Conservation (phyloP, 2,113 vertebrate genomes). For the Ictalurus furcatus region DNA sequence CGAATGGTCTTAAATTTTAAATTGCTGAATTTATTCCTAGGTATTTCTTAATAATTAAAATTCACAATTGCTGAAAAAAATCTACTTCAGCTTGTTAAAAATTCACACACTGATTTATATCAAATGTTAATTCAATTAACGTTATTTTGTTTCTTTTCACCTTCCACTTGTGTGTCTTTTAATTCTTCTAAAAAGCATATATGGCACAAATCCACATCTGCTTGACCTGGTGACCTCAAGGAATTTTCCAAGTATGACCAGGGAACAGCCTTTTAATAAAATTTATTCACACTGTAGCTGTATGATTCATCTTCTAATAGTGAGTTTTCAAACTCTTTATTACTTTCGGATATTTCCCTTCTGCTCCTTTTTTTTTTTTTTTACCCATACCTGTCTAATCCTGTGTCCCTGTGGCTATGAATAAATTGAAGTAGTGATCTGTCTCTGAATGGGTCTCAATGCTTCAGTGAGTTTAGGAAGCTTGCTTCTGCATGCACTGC, state of each 20-base stretch:
- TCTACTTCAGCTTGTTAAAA: background rate
- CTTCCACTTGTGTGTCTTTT: background rate
- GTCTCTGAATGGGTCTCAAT: conserved; percentile 25
- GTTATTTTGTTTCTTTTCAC: background rate
- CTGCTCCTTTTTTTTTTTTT: background rate
- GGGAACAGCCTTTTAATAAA: background rate
- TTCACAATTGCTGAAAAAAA: background rate
- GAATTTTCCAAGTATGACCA: conserved; percentile 1
- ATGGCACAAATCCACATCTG: conserved; percentile 13
- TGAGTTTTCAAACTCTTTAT: conserved; percentile 36
- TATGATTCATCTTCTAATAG: conserved; percentile 24
- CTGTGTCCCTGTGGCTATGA: conserved; percentile 21
- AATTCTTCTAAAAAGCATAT: conserved; percentile 33
- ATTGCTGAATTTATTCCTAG: background rate
- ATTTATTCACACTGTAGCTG: conserved; percentile 27
- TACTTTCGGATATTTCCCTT: conserved; percentile 35
- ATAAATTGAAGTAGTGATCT: conserved; percentile 30
- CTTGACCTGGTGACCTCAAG: conserved; percentile 13
- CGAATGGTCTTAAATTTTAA: background rate
- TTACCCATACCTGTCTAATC: conserved; percentile 17
- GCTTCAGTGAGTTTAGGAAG: conserved; percentile 18
- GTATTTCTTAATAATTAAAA: background rate
- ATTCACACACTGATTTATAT: background rate
- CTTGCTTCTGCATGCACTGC: conserved; percentile 35
- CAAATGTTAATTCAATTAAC: background rate